Base-by-base conservation (phyloP, 2,888 invertebrate genomes). In the Torymus aiolomorphi region DNA sequence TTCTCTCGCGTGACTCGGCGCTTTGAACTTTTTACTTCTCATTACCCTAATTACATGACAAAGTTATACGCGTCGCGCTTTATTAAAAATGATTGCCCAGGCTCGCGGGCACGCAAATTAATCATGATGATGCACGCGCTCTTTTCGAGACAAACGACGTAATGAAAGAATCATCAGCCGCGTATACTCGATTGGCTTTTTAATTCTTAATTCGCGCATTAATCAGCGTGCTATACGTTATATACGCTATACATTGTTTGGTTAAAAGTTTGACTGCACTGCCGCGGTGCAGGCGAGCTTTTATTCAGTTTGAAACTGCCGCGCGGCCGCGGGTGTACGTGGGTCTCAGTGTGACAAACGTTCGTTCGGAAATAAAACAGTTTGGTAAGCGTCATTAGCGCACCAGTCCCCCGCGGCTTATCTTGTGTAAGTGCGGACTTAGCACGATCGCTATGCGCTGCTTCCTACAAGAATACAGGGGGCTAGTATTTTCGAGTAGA, bases 251-350 rank as follows among this genome's bases (percentile, higher is more conserved):
- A 42, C 62, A 62, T 52, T 62, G 62, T 72, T 72, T 72, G 52
- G 72, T 52, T 62, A 24, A 75, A 67, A 75, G 61, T 75, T 75
- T 18, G 49, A n/a, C 4, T 31, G 31, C 31, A 31, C 4, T 2
- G 31, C 31, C 31, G 31, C 31, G 5, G 31, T 5, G 42, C 42
- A 42, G 42, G 8, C 42, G 42, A 51, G 74, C 65, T 74, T 74
- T 66, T 66, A 66, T 76, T 70, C 56, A 42, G 56, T 76, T 76
- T 63, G 63, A 62, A 70, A 70, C 69, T 61, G 12, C 0, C 51
- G 59, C n/a, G 31, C 20, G 57, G 8, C 0, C n/a, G 12, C 4
- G 3, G 5, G 31, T 31, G 31, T 31, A 5, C 31, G 31, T 31
- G 31, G 2, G 31, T 4, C 31, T 4, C 31, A 31, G 31, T 31